Evolutionary conservation across 2,888 invertebrate species (phyloP), one percentile per base, ranked within the genome.

Genomic region (Pammene fasciana): DNA sequence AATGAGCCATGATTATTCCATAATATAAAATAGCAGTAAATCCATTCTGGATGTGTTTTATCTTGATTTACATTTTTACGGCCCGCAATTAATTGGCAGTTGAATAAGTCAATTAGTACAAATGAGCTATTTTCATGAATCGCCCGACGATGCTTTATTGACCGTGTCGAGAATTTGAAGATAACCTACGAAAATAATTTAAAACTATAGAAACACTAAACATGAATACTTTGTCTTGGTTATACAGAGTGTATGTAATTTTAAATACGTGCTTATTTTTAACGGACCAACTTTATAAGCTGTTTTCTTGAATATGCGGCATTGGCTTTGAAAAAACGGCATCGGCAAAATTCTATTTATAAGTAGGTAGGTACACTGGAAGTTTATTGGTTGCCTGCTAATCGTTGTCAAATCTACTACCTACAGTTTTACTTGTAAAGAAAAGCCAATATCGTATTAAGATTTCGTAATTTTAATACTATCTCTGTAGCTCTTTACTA

Each of bases 161-260:
- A 65, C 54, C 64, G 64, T 65, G 52, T 14, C 64, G 52, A 8
- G n/a, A 54, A 54, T 54, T 34, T 46, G 43, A 52, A 26, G 54
- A n/a, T n/a, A n/a, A n/a, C n/a, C n/a, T 26, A 38, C n/a, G 9
- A 10, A 43, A 41, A 52, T 62, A 52, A 52, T 55, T 65, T 14
- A 11, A 34, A 65, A 55, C 43, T 34, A 54, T 64, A 66, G 52
- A 72, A 61, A 72, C 67, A 67, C 68, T n/a, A 72, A 73, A 73
- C 73, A 57, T 43, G 41, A 41, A 56, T 56, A 41, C 18, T 0
- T 5, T 10, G 5, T 36, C n/a, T 16, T 10, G 18, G 18, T 18
- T 26, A 10, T 34, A 34, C 45, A 34, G 43, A 38, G 2, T 45
- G 43, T n/a, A 13, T 36, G 9, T 38, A 5, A 38, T 38, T 26